Evolutionary conservation across 2,797 vertebrate species (phyloP), one percentile per base, ranked within the genome.

Genomic region (Leptatherina wallacei): DNA sequence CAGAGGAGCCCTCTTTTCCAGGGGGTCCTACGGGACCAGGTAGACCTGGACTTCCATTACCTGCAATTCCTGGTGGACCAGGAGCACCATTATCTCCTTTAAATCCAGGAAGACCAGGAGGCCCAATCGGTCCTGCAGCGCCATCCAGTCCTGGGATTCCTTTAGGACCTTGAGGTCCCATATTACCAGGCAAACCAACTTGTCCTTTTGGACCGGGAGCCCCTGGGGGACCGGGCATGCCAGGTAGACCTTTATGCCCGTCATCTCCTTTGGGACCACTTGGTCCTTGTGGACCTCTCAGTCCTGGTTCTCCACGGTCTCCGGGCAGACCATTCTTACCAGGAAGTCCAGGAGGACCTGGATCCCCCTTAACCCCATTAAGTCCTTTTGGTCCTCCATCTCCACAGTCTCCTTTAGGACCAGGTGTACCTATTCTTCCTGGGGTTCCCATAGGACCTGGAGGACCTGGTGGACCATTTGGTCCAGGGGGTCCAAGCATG

Each of bases 131-230:
- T 20, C 98, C 98, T 0, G 94, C 95, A 61, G 95, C 92, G 13
- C 98, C 98, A 18, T 91, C 85, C 27, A 97, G 95, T 56, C 98
- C 98, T 1, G 97, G 97, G 77, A 98, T 99, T 76, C 98, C 98
- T 3, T 94, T 94, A 16, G 96, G 96, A 5, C 98, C 98, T 88
- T 98, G 97, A 30, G 95, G 94, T 3, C 98, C 98, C 70, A 93
- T 87, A 24, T 94, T 95, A 0, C 98, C 98, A 0, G 95, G 94
- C 49, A 94, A 88, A 79, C 97, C 97, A 0, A 78, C 85, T 84
- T 96, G 95, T 29, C 97, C 98, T 88, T 97, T 99, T 0, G 93
- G 93, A 40, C 98, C 98, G 44, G 95, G 93, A 0, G 94, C 80
- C 20, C 98, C 98, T 0, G 93, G 84, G 55, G 88, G 78, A 0